A percentile compares a stretch with the other conserved stretches of the same genome.
These are phyloP conservation scores for Oenanthe melanoleuca DNA, from an alignment of 2,113 vertebrate species.

Conservation along the genomic window DNA sequence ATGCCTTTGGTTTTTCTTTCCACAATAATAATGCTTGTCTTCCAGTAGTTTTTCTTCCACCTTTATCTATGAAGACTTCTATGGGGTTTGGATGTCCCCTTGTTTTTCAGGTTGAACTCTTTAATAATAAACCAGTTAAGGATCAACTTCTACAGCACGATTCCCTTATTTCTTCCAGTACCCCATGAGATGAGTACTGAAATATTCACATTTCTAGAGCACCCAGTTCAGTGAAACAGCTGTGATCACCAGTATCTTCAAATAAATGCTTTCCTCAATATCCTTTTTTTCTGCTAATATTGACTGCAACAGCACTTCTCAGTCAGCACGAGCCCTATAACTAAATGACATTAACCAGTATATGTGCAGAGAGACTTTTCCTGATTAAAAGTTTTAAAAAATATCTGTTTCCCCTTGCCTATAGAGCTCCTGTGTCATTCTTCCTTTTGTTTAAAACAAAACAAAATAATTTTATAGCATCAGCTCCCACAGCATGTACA, in stretches of 20 bases:
- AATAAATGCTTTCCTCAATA: not conserved
- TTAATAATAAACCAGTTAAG: not conserved
- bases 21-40: not conserved
- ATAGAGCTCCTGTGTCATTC: not conserved
- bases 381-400: not conserved
- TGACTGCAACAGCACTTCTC: not conserved
- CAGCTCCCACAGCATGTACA: not conserved
- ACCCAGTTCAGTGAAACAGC: not conserved
- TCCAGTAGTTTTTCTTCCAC: not conserved
- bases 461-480: not conserved
- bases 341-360: not conserved
- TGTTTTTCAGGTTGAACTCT: not conserved
- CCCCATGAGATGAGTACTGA: accelerated
- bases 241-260: not conserved
- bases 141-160: not conserved
- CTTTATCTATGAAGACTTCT: not conserved
- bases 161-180: not conserved
- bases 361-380: not conserved
- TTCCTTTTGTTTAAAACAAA: not conserved
- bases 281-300: not conserved
- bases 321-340: not conserved
- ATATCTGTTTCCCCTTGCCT: not conserved
- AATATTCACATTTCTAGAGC: not conserved
- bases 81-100: not conserved
- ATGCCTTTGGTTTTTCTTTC: not conserved